Evolutionary conservation across 2,797 vertebrate species (phyloP), one percentile per base, ranked within the genome.

Genomic region (Pagetopsis macropterus): DNA sequence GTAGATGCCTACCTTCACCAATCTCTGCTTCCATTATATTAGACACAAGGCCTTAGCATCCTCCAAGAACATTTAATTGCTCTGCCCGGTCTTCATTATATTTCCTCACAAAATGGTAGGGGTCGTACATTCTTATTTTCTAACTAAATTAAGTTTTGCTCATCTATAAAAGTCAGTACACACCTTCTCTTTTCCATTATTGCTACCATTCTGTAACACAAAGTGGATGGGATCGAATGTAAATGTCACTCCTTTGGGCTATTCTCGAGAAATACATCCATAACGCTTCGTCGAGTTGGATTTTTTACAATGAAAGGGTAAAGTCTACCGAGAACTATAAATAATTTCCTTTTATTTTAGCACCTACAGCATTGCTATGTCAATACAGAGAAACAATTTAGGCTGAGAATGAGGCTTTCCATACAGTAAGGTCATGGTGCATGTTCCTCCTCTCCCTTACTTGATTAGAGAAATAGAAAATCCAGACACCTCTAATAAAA

Each of bases 381-480:
- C 49, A 37, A 23, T 21, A 58, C 50, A 65, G 37, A 65, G 7
- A 8, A n/a, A 41, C 54, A 73, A 51, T 58, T 49, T 23, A 27
- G 50, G 9, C 9, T 57, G 43, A 21, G 73, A 76, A 65, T 72
- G 8, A 54, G 65, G 9, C 27, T 67, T 81, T 78, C 51, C 37
- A 1, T 65, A 55, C 72, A 21, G 50, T 72, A 61, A 46, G 69
- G 41, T 33, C 63, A 46, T 14, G 67, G 49, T 59, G 14, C 55
- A 21, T 64, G 41, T 77, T 62, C 60, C 59, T 70, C 46, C 54
- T 74, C 56, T 78, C 58, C 65, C 43, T 56, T 58, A 10, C 49
- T 55, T 83, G 72, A 86, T 86, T 87, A 79, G 65, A 73, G 66
- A 31, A 68, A 73, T 75, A 37, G 57, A 87, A 85, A 86, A 69